These are phyloP conservation scores for Spatula versicolor DNA, from an alignment of 2,797 vertebrate genomes.

Conservation along the genomic window DNA sequence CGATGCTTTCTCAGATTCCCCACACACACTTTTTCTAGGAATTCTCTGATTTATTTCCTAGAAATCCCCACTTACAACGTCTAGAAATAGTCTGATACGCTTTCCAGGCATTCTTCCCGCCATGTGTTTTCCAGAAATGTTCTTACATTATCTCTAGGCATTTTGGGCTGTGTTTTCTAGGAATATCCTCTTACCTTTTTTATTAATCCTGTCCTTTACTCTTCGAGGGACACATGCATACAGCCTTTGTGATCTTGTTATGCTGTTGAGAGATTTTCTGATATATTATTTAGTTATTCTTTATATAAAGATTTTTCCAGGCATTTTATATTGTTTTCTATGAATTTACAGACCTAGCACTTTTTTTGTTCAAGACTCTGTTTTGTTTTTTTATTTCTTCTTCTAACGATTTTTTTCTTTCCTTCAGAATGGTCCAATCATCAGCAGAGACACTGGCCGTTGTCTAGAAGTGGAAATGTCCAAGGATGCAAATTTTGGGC, in stretches of 20 bases:
- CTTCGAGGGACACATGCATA: neutral
- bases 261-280: neutral
- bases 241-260: neutral
- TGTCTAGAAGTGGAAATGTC: constrained; percentile 98
- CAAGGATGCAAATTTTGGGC: constrained; percentile 95
- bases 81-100: neutral
- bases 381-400: neutral
- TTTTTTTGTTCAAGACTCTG: neutral
- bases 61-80: neutral
- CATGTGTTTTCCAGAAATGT: neutral
- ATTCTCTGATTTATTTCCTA: neutral
- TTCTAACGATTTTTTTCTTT: neutral
- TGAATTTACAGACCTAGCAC: neutral
- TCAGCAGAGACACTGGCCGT: constrained; percentile 93
- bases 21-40: neutral
- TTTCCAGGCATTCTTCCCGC: neutral
- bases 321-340: neutral
- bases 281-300: neutral
- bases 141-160: neutral
- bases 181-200: neutral
- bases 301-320: neutral
- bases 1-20: neutral
- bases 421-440: constrained; percentile 91
- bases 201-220: neutral
- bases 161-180: neutral